Base-by-base conservation (phyloP, 2,113 vertebrate species). In the Sinocyclocheilus anshuiensis region DNA sequence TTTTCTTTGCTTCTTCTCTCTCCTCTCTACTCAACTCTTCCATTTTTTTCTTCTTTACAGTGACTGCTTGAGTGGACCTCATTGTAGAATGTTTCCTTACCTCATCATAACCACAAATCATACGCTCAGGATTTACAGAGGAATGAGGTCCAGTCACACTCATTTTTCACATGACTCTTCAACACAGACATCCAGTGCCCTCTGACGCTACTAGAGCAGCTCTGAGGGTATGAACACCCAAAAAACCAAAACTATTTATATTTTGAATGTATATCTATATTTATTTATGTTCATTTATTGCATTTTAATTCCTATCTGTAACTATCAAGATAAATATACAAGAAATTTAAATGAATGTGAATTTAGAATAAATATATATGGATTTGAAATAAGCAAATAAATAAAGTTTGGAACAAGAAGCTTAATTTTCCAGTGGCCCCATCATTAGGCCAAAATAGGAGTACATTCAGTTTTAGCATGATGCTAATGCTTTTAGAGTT, bases 11-110 rank as follows among this genome's bases (percentile, higher is more conserved):
- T 63, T 11, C 6, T 71, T 81, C 13, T n/a, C 77, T 86, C 87
- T 88, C 24, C 89, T 81, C 89, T 93, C 87, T 90, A 90, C 89
- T 92, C 90, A 92, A 90, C 91, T 90, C 90, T 81, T 91, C 90
- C 88, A 87, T 85, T 91, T 90, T 42, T 91, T 87, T 90, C 86
- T 87, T 90, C 84, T 10, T 10, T 33, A 55, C 84, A 84, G 15
- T 81, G 61, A 67, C 4, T 65, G 63, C 50, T 81, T 82, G 26
- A 82, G 79, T 67, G 59, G 63, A 69, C 42, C 63, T 69, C 36
- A 22, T 42, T 50, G 80, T 81, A 81, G 18, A 81, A 81, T 42
- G 79, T 53, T 82, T 82, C 42, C 80, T 69, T 50, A 82, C 63
- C 24, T 82, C 63, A 82, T 69, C 59, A 69, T 69, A 69, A 26